A percentile compares a stretch with the other conserved stretches of the same genome.
Evolutionary conservation across 2,888 invertebrate genomes (phyloP).

Genomic region (Eurytoma adleriae): DNA sequence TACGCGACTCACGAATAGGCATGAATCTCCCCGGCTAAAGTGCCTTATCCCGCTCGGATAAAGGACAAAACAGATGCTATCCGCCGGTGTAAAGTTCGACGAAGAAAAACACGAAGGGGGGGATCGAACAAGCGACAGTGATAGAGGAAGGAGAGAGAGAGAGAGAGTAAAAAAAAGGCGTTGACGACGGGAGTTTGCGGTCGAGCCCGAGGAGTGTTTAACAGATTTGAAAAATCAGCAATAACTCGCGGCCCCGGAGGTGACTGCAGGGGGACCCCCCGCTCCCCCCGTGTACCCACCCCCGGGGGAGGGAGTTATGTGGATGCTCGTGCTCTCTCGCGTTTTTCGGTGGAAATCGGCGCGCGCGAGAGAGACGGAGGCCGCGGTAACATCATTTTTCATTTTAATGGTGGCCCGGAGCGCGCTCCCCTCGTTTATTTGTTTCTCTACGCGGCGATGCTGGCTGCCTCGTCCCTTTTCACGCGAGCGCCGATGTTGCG

Average conservation of each 20-base stretch:
- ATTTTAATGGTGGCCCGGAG: conserved; percentile 74
- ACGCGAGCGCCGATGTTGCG: conserved; percentile 24
- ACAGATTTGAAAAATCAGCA: conserved; percentile 74
- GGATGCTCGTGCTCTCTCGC: background rate
- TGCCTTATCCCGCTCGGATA: conserved; percentile 47
- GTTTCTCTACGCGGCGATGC: conserved; percentile 61
- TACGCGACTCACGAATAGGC: background rate
- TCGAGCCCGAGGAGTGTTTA: conserved; percentile 68
- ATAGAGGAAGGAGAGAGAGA: conserved; percentile 34
- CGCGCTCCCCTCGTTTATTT: conserved; percentile 66
- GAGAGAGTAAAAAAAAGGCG: conserved; percentile 35
- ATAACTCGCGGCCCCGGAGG: conserved; percentile 63
- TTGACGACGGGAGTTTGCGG: conserved; percentile 61
- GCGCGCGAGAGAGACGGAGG: conserved; percentile 1
- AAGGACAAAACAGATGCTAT: conserved; percentile 49
- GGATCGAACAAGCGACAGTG: background rate
- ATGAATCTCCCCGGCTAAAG: conserved; percentile 35
- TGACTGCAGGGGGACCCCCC: background rate
- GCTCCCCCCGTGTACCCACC: background rate
- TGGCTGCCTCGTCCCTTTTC: conserved; percentile 54
- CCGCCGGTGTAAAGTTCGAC: conserved; percentile 33
- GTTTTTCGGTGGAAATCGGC: conserved; percentile 50
- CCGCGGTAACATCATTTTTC: conserved; percentile 73
- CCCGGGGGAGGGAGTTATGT: conserved; percentile 13
- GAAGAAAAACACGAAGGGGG: conserved; percentile 28